Evolutionary conservation across 2,797 vertebrate species (phyloP).

Genomic region (Tapera naevia): DNA sequence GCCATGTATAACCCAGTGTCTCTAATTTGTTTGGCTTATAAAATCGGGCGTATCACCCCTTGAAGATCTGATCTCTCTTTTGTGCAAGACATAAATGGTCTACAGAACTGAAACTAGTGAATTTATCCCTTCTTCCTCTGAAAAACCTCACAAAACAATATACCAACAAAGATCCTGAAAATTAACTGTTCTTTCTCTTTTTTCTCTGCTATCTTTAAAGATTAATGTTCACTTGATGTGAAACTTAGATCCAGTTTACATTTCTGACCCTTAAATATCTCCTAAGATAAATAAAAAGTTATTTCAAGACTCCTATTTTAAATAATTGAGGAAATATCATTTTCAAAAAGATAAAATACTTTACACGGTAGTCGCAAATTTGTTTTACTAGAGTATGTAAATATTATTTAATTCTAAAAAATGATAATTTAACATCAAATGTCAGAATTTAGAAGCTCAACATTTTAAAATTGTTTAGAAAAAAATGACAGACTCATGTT

Average conservation of each 20-base stretch:
- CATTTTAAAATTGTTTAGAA: neutral
- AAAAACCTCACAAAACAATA: neutral
- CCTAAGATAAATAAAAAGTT: neutral
- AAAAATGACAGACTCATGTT: neutral
- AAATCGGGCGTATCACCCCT: neutral
- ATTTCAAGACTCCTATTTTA: neutral
- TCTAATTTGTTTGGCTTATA: neutral
- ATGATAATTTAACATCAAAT: neutral
- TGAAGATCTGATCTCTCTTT: neutral
- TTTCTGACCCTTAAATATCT: neutral
- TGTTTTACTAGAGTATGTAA: neutral
- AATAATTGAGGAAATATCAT: neutral
- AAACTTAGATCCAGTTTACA: neutral
- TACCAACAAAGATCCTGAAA: no score
- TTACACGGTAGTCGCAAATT: neutral
- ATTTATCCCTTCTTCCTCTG: neutral
- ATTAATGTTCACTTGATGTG: rapidly evolving
- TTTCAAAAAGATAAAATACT: neutral
- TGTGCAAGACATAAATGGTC: neutral
- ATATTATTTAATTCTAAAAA: neutral
- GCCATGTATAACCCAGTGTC: neutral
- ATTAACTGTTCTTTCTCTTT: neutral
- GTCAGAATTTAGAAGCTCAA: neutral
- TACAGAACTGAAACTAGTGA: neutral
- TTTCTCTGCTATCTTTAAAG: neutral